Evolutionary conservation across 2,888 invertebrate species (phyloP).

Genomic region (Cotesia congregata): DNA sequence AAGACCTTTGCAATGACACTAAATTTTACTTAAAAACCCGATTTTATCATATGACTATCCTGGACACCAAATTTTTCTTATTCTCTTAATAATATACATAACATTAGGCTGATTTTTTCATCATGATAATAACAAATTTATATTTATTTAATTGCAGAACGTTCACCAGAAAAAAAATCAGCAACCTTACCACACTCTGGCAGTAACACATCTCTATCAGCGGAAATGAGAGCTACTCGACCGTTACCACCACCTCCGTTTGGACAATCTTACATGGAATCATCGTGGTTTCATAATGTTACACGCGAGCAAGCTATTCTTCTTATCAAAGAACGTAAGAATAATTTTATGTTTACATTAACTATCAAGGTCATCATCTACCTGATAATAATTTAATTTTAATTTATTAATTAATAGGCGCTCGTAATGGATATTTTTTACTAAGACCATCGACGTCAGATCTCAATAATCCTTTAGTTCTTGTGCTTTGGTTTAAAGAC

Average conservation of each 20-base stretch:
- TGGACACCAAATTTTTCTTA: too few species aligned
- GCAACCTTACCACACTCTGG: slow-evolving; percentile 61
- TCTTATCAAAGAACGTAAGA: slow-evolving; percentile 64
- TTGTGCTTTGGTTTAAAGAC: slow-evolving; percentile 67
- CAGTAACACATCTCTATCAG: slow-evolving; percentile 57
- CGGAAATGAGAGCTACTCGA: slow-evolving; percentile 60
- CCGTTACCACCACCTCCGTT: slow-evolving; percentile 64
- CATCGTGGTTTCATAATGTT: slow-evolving; percentile 66
- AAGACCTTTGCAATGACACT: too few species aligned
- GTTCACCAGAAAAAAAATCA: slow-evolving; percentile 64
- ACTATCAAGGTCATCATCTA: too few species aligned
- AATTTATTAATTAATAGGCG: slow-evolving; percentile 52
- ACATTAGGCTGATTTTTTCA: background rate
- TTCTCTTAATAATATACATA: background rate
- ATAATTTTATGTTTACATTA: background rate
- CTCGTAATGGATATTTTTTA: slow-evolving; percentile 67
- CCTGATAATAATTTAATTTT: background rate
- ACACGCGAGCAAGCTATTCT: slow-evolving; percentile 62
- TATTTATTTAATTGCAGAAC: slow-evolving; percentile 55
- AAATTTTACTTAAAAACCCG: too few species aligned
- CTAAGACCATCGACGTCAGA: slow-evolving; percentile 66
- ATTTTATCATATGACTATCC: too few species aligned
- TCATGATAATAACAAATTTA: background rate
- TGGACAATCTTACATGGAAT: slow-evolving; percentile 58
- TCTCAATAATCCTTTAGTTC: slow-evolving; percentile 67